These are phyloP conservation scores for Patiria pectinifera DNA, from an alignment of 53 echinoderm and acorn worm genomes.

Conservation along the genomic window DNA sequence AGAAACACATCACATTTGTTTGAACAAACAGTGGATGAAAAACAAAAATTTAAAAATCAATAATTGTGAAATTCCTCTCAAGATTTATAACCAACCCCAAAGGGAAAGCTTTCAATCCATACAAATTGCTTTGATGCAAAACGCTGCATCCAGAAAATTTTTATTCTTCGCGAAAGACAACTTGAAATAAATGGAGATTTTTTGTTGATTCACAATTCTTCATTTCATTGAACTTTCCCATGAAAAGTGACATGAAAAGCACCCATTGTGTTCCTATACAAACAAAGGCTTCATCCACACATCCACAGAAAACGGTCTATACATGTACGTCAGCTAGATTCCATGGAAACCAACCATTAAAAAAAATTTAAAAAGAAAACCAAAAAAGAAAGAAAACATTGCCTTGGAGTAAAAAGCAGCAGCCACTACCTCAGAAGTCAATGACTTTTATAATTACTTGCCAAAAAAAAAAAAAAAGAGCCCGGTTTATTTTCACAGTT, in stretches of 20 bases:
- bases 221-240: not conserved
- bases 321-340: not conserved
- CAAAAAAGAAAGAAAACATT: not conserved
- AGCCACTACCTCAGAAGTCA: not conserved
- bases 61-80: not conserved
- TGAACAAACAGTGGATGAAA: not conserved
- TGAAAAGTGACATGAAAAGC: not conserved
- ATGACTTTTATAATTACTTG: not conserved
- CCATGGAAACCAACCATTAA: not conserved
- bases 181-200: not conserved
- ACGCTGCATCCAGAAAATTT: not conserved
- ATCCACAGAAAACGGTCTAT: no score
- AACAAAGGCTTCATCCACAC: no score
- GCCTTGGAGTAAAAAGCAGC: not conserved
- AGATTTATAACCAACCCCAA: not conserved
- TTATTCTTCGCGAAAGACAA: not conserved
- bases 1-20: not conserved
- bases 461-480: not conserved
- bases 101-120: not conserved
- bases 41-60: not conserved
- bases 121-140: not conserved
- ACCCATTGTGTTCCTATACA: not conserved
- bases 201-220: not conserved
- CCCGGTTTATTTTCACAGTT: not conserved
- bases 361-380: no score